Base-by-base conservation (phyloP, 2,113 vertebrate species). In the Apteryx owenii region DNA sequence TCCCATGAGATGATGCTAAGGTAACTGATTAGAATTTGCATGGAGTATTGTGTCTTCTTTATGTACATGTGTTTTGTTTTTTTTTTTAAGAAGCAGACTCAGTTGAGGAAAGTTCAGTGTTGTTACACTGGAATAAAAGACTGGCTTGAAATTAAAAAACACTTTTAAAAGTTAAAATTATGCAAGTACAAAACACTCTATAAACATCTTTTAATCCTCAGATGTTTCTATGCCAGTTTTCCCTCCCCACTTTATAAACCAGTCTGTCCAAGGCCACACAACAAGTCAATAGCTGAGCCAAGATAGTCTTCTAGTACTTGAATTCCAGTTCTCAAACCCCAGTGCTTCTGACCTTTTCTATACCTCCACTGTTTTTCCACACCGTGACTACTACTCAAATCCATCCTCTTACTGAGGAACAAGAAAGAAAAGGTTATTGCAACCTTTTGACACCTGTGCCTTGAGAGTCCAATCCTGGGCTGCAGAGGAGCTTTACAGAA, bases 151-250 rank as follows among this genome's bases (percentile, higher is more conserved):
- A 95, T 66, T 77, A 93, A 95, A 77, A 95, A 95, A 87, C 66
- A 79, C 70, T 96, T 92, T 58, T 46, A 86, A 94, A 95, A 91
- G 48, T 92, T 81, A 88, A 85, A 95, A 91, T 88, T 0, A 89
- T 91, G 83, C 48, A 85, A 96, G 84, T 81, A 91, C 76, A 94
- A 95, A 96, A 76, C 60, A 81, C 7, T 94, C 23, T 78, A 64
- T 95, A 95, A 97, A 95, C 60, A 95, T 78, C 54, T 85, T 89
- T 94, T 86, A 93, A 76, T 94, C 75, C 33, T 91, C n/a, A 28
- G 9, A 95, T 70, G 46, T 85, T 93, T 29, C 79, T 72, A 46
- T 78, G 81, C 76, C 85, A 93, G 84, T 46, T 97, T 93, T 40
- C 50, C 71, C 60, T 66, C 87, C 72, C 33, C 0, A 0, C 10